A percentile compares a stretch with the other conserved stretches of the same genome.
These are phyloP conservation scores for Apodemia mormo DNA, from an alignment of 2,888 invertebrate genomes.

Conservation along the genomic window DNA sequence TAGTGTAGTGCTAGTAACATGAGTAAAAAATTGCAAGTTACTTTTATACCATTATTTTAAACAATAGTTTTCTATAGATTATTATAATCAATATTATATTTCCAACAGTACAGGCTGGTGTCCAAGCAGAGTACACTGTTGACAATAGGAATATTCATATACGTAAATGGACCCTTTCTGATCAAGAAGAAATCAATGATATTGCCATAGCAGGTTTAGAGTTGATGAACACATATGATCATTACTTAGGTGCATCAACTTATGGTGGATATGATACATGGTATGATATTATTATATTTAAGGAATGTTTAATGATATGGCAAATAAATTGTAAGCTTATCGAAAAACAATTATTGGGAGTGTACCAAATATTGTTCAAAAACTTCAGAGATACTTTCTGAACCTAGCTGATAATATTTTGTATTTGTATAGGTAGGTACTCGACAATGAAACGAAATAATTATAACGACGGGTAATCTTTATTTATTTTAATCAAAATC, in stretches of 20 bases:
- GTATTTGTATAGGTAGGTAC: too few species aligned
- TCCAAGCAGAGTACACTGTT: conserved; percentile 76
- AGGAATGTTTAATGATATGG: neutral
- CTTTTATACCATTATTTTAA: neutral
- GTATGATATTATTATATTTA: conserved; percentile 44
- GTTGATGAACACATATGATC: conserved; percentile 91
- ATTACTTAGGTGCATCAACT: conserved; percentile 90
- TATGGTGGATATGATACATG: conserved; percentile 87
- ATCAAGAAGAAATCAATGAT: conserved; percentile 88
- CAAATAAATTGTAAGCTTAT: neutral
- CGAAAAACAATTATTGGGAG: neutral
- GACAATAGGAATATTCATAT: conserved; percentile 85
- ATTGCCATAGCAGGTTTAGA: conserved; percentile 88
- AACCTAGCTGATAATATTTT: neutral
- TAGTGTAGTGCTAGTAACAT: too few species aligned
- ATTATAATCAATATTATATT: conserved; percentile 35
- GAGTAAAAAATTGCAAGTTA: neutral
- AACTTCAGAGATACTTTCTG: neutral
- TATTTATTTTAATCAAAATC: too few species aligned
- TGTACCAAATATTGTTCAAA: neutral
- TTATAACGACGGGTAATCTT: too few species aligned
- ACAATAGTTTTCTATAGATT: neutral
- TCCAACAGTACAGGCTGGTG: conserved; percentile 85
- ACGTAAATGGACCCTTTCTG: conserved; percentile 93
- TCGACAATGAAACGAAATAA: too few species aligned